Base-by-base conservation (phyloP, 2,888 invertebrate genomes). In the Galeruca laticollis region DNA sequence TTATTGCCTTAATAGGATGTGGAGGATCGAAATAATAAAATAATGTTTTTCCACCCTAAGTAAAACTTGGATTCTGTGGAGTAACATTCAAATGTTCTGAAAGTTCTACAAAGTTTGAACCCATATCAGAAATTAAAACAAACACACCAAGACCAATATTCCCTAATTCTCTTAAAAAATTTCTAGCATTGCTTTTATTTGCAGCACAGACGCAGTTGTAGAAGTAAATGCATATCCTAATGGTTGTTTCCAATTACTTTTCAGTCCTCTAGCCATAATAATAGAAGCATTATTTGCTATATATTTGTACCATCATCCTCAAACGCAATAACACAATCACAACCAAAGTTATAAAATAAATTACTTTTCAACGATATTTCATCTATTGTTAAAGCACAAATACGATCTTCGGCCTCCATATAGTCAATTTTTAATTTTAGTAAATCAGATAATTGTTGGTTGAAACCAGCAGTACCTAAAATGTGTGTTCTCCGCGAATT, bases 11-110 rank as follows among this genome's bases (percentile, higher is more conserved):
- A 15, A 73, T 59, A 47, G 72, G 11, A 49, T 69, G 11, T n/a
- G 66, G 70, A 43, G 49, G 13, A 65, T 70, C 72, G 65, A 68
- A 74, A 13, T 72, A 43, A 62, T 60, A 64, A 31, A 70, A 57
- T 10, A 72, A 57, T 60, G 52, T 57, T 9, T 63, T 47, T 3
- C 20, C 57, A 52, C 49, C 56, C 3, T 69, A 5, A 13, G 31
- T 6, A 57, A 71, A 69, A 37, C 11, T 9, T 9, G 37, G 37
- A 9, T 37, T 11, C 6, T 37, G 8, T 37, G 11, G 33, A 18
- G 71, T 63, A n/a, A 71, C 47, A 26, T 61, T 65, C 40, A 73
- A 52, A 35, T 49, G 26, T 20, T 54, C 63, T 26, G 66, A n/a
- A 11, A 70, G 40, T 37, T 60, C 54, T 11, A 60, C n/a, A n/a